Evolutionary conservation across 2,113 vertebrate genomes (phyloP).

Genomic region (Xiphophorus maculatus): DNA sequence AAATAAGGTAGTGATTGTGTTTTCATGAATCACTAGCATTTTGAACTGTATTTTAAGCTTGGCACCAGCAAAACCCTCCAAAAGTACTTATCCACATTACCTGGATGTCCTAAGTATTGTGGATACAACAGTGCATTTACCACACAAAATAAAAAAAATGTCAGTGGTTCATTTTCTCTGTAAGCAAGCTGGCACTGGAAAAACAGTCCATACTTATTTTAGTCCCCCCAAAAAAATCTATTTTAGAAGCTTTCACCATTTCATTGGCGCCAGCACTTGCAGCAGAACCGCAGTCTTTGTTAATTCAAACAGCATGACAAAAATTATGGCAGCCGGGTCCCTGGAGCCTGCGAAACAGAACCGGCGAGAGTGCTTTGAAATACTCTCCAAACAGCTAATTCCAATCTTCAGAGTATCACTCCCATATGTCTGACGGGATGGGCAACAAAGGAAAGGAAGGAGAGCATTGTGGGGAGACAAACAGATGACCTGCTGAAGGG

Average conservation of each 20-base stretch:
- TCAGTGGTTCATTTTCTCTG: constrained; percentile 6
- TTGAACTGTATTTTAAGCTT: no score
- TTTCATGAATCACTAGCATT: no score
- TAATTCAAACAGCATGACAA: constrained; percentile 65
- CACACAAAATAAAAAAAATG: constrained; percentile 26
- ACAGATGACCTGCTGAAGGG: constrained; percentile 11
- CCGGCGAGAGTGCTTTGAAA: constrained; percentile 59
- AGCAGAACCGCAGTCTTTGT: constrained; percentile 57
- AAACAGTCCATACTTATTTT: constrained; percentile 3
- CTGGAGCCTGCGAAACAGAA: constrained; percentile 42
- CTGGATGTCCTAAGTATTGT: not conserved
- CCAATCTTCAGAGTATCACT: constrained; percentile 49
- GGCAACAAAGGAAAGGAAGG: constrained; percentile 17
- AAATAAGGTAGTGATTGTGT: no score
- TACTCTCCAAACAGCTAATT: constrained; percentile 35
- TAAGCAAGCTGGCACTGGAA: not conserved
- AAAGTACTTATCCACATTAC: no score
- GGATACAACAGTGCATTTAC: not conserved
- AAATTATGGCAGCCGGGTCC: constrained; percentile 52
- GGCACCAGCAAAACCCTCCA: no score
- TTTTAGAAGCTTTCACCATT: constrained; percentile 34
- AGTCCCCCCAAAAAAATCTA: not conserved
- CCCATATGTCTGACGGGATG: constrained; percentile 52
- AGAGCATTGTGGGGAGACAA: constrained; percentile 17
- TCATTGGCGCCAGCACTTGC: constrained; percentile 24